Conservation (phyloP, 2,113 vertebrate genomes). For the Chunga burmeisteri region DNA sequence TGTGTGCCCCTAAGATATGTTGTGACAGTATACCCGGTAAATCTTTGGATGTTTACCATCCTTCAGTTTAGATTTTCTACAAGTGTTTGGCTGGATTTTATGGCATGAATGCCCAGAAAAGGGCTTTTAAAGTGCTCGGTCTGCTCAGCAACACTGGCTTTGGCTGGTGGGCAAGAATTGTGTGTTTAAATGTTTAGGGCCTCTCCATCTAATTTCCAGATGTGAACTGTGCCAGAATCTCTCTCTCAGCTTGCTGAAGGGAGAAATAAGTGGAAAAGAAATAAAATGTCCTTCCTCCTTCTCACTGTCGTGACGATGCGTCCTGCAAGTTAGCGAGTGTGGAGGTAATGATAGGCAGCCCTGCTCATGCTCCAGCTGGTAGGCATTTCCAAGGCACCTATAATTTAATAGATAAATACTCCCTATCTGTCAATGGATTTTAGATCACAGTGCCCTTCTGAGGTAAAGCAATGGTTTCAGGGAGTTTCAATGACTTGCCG, state of each 20-base stretch:
- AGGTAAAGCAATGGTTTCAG: neutral
- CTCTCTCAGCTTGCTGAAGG: neutral
- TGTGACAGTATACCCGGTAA: fast-evolving
- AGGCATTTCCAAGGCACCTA: neutral
- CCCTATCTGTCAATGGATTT: neutral
- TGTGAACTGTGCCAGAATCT: neutral
- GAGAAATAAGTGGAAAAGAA: neutral
- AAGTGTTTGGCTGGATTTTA: no score
- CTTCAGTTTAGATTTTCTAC: neutral
- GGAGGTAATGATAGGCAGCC: neutral
- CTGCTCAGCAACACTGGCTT: neutral
- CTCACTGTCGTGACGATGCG: fast-evolving
- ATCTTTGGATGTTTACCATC: neutral
- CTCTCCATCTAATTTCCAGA: neutral
- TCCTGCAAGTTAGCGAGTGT: neutral
- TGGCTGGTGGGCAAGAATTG: neutral
- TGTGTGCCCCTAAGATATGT: neutral
- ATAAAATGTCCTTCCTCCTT: neutral
- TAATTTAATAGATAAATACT: neutral
- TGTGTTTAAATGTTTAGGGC: neutral
- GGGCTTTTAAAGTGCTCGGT: neutral
- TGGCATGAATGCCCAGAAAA: neutral
- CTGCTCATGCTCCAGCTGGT: neutral
- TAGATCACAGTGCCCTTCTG: neutral
- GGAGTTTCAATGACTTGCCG: neutral